Conservation (phyloP, 2,888 invertebrate species). For the Copidosoma aretas region DNA sequence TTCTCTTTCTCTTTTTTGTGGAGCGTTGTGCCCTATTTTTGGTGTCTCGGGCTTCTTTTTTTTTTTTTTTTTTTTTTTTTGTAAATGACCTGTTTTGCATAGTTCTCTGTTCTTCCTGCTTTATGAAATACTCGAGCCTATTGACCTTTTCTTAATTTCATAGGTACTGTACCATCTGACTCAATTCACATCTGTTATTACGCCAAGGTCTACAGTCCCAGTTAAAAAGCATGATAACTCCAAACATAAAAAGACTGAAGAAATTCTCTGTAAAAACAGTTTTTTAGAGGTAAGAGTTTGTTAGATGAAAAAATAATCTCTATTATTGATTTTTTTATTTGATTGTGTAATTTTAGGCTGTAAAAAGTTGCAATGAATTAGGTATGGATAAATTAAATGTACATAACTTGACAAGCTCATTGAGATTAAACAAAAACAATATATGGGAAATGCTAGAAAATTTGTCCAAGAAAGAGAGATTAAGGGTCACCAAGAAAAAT, state of each 20-base stretch:
- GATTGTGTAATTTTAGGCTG: conserved; percentile 46
- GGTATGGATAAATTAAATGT: conserved; percentile 47
- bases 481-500: conserved; percentile 43
- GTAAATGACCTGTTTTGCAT: not conserved
- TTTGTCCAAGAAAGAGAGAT: conserved; percentile 42
- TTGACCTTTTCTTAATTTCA: not conserved
- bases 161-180: conserved; percentile 59
- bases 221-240: conserved; percentile 47
- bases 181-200: conserved; percentile 55
- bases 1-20: conserved; percentile 13
- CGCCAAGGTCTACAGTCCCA: conserved; percentile 51
- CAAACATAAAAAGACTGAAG: conserved; percentile 42
- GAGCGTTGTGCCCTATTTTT: conserved; percentile 17
- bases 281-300: conserved; percentile 50
- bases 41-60: conserved; percentile 7
- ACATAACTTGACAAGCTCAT: conserved; percentile 43
- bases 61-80: not conserved
- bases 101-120: not conserved
- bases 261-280: conserved; percentile 49
- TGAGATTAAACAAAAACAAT: conserved; percentile 46
- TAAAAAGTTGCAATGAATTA: conserved; percentile 51
- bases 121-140: not conserved
- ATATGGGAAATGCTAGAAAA: conserved; percentile 47
- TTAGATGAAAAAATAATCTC: not conserved
- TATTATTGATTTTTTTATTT: not conserved